These are phyloP conservation scores for Tupiocoris notatus DNA, from an alignment of 2,888 invertebrate species.

Conservation along the genomic window DNA sequence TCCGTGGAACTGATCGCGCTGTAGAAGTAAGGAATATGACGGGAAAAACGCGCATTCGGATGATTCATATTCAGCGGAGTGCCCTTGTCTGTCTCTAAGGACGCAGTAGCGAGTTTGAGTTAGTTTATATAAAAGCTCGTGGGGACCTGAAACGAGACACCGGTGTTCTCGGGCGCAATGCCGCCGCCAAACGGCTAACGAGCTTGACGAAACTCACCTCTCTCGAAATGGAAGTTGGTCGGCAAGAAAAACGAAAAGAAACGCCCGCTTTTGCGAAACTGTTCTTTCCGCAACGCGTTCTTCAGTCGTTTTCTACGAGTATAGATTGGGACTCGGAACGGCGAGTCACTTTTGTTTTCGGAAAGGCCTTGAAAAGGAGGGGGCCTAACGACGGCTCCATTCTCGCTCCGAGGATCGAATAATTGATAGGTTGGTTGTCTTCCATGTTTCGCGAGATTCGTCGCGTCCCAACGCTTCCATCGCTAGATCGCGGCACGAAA, in stretches of 20 bases:
- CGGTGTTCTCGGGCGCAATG: background rate
- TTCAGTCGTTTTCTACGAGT: background rate
- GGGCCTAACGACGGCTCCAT: background rate
- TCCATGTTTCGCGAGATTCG: background rate
- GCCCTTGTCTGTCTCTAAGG: background rate
- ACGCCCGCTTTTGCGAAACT: background rate
- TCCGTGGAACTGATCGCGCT: background rate
- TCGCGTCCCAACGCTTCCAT: background rate
- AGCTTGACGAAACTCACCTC: background rate
- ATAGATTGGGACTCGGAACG: too few species aligned
- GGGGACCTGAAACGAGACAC: background rate
- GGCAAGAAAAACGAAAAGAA: background rate
- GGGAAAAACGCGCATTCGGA: background rate
- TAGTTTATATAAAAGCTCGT: background rate
- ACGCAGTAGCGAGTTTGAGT: background rate
- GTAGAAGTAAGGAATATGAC: background rate
- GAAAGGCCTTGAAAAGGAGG: background rate
- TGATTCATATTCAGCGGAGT: conserved; percentile 2
- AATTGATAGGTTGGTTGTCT: background rate
- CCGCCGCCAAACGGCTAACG: background rate
- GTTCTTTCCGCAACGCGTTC: background rate
- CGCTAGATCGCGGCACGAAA: background rate
- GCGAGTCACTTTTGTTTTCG: background rate
- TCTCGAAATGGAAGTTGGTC: background rate
- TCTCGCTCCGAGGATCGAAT: background rate